These are phyloP conservation scores for Philonicus albiceps DNA, from an alignment of 2,888 invertebrate species.

Conservation along the genomic window DNA sequence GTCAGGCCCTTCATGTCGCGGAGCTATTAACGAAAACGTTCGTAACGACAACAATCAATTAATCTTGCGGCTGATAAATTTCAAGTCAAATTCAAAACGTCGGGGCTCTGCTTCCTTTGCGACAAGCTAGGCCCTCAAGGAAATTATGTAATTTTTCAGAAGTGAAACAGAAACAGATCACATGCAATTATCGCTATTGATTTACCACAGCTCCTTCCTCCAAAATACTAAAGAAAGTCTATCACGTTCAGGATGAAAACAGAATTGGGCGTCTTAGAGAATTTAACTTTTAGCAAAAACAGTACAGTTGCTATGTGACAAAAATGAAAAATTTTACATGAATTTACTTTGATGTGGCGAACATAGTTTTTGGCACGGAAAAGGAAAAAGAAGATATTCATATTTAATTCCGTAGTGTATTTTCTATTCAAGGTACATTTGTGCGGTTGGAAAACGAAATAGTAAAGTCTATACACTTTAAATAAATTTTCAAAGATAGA, in stretches of 20 bases:
- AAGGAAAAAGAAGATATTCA: background rate
- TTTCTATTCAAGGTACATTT: background rate
- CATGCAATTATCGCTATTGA: background rate
- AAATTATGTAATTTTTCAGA: background rate
- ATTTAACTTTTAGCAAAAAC: background rate
- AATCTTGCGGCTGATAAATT: slow-evolving; percentile 15
- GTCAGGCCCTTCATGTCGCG: background rate
- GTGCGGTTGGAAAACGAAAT: background rate
- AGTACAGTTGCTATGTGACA: background rate
- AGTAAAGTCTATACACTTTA: too few relatives aligned
- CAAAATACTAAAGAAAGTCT: background rate
- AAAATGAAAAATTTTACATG: background rate
- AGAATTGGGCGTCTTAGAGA: background rate
- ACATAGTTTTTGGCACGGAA: background rate
- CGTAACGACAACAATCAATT: slow-evolving; percentile 11
- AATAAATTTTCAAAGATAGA: too few relatives aligned
- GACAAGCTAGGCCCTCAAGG: background rate
- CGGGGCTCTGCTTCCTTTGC: background rate
- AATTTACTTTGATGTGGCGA: background rate
- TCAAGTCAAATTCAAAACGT: background rate
- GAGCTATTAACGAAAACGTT: background rate
- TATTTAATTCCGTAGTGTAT: background rate
- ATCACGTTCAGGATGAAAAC: background rate
- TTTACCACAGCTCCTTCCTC: background rate
- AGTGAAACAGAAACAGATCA: background rate